Evolutionary conservation across 2,113 vertebrate species (phyloP), one percentile per base, ranked within the genome.

Genomic region (Oryctolagus cuniculus): DNA sequence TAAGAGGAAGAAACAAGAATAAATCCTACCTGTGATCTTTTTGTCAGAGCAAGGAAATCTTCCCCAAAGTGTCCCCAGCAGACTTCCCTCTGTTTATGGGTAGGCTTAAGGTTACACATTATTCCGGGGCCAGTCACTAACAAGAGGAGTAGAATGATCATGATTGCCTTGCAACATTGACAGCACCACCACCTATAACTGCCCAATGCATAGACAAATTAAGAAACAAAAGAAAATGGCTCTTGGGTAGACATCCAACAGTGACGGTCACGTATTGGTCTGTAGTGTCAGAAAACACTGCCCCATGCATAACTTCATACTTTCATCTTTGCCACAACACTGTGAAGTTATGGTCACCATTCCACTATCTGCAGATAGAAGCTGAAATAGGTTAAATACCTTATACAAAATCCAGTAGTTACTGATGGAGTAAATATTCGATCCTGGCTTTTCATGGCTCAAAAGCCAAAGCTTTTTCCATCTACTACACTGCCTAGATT

Each of bases 221-320:
- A 29, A 74, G 25, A 21, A 92, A 88, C 36, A 74, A 77, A 69
- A 94, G 24, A 69, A 38, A 78, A 84, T 74, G 51, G 12, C 27
- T 91, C 93, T 82, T 6, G 34, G 16, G 61, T 58, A 89, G 19
- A 80, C n/a, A 27, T 10, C 64, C 36, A 86, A 24, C 2, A n/a
- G 51, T 55, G 25, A 85, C 74, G 44, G n/a, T 34, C 64, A 77
- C 63, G 67, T 36, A 8, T 34, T 27, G 13, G 34, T 51, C 22
- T 55, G 80, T 24, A 5, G 6, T 49, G 36, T 77, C 49, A 73
- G 38, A 86, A 95, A 89, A 87, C 61, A 89, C 51, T 91, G 84
- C 34, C 31, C 63, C 49, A 86, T 34, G 31, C 24, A 31, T 31
- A 24, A 85, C 13, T 81, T 77, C 67, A 38, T 61, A 16, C 61